Evolutionary conservation across 2,888 invertebrate genomes (phyloP).

Genomic region (Agrotis exclamationis): DNA sequence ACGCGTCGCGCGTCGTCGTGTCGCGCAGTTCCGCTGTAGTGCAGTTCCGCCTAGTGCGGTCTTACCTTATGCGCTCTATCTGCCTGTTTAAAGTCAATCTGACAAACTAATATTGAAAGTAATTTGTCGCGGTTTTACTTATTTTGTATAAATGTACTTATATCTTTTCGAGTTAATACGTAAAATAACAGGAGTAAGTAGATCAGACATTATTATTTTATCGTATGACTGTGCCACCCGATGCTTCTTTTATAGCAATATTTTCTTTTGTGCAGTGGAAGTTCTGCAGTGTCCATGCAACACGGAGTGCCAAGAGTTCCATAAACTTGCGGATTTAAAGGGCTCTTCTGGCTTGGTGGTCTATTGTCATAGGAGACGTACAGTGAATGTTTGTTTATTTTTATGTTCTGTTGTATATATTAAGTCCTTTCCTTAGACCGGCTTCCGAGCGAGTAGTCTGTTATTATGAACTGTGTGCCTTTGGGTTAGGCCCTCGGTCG

Average conservation of each 20-base stretch:
- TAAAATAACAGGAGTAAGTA: constrained; percentile 23
- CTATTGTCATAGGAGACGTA: constrained; percentile 65
- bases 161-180: constrained; percentile 29
- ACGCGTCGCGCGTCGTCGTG: no score
- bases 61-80: no score
- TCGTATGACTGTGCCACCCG: neutral
- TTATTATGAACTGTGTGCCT: neutral
- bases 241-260: neutral
- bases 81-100: constrained; percentile 23
- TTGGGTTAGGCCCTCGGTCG: neutral
- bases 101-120: constrained; percentile 28
- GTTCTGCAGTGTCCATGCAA: constrained; percentile 45
- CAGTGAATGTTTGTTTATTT: constrained; percentile 54
- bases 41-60: no score
- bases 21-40: no score
- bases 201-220: neutral
- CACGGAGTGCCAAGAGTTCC: constrained; percentile 34
- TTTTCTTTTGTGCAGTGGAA: constrained; percentile 28
- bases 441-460: neutral
- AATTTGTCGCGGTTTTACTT: constrained; percentile 20
- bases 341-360: constrained; percentile 71
- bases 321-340: constrained; percentile 71
- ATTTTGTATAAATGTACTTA: neutral
- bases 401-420: neutral
- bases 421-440: neutral